phyloP scores from a whole-genome alignment of 2,113 vertebrate genomes.

The Heliornis fulica region DNA sequence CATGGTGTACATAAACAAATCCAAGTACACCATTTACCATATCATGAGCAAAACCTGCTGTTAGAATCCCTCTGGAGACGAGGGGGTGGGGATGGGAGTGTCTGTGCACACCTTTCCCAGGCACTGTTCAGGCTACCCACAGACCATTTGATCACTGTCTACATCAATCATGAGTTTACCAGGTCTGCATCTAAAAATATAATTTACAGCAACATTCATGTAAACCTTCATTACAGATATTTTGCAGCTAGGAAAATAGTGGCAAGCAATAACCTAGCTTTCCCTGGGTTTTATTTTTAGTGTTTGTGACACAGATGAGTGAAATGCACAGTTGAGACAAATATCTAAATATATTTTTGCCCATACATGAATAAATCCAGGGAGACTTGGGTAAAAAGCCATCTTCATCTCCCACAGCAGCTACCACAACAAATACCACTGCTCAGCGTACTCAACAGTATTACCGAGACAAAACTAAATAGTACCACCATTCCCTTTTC shows the following conservation, averaged over 20 bases:
- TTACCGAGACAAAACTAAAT: neutral
- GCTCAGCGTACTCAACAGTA: neutral
- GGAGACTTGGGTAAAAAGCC: neutral
- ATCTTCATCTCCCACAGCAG: neutral
- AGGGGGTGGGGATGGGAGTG: too few relatives aligned
- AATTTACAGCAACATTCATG: neutral
- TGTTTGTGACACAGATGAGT: neutral
- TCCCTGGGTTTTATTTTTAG: neutral
- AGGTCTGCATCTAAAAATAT: neutral
- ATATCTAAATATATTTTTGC: constrained; percentile 9
- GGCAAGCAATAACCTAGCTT: neutral
- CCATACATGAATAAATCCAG: neutral
- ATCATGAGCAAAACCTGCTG: neutral
- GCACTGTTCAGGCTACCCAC: neutral
- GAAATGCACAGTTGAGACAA: neutral
- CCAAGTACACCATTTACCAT: neutral
- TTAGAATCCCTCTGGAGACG: neutral
- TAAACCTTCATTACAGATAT: neutral
- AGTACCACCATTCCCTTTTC: neutral
- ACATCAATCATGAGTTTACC: neutral
- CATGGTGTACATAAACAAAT: neutral
- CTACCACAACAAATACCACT: neutral
- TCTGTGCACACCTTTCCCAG: neutral
- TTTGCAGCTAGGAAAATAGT: neutral
- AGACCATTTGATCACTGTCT: neutral